Conservation (phyloP, 2,888 invertebrate genomes). For the Torymus tubicola region DNA sequence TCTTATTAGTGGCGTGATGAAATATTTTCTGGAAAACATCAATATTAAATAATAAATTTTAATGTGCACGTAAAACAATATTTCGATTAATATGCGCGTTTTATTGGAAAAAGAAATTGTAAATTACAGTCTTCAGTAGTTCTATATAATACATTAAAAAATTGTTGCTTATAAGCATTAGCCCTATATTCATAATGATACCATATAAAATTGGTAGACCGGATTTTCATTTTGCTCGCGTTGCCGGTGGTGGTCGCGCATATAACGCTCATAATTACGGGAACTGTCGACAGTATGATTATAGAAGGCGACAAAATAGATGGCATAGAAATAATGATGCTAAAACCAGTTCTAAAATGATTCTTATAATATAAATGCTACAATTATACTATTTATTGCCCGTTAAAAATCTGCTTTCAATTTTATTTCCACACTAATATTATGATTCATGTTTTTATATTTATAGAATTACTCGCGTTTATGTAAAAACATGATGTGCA, state of each 20-base stretch:
- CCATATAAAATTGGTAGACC: slow-evolving; percentile 18
- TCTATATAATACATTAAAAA: not conserved
- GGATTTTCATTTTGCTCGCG: not conserved
- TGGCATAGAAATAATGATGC: slow-evolving; percentile 30
- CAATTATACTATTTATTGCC: slow-evolving; percentile 21
- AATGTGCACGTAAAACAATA: too few species aligned
- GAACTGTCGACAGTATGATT: slow-evolving; percentile 49
- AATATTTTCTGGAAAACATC: too few species aligned
- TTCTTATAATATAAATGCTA: slow-evolving; percentile 22
- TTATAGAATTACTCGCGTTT: too few species aligned
- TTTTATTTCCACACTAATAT: too few species aligned
- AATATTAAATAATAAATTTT: too few species aligned
- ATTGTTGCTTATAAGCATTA: slow-evolving; percentile 8
- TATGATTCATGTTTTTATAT: too few species aligned
- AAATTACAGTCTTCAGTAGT: slow-evolving; percentile 17
- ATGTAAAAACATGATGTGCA: too few species aligned
- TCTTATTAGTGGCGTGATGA: too few species aligned
- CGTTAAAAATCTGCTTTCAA: too few species aligned
- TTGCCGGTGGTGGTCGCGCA: not conserved
- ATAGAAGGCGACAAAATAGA: slow-evolving; percentile 52
- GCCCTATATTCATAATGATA: slow-evolving; percentile 31
- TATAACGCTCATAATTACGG: slow-evolving; percentile 34
- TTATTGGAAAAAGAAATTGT: not conserved
- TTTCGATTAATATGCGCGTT: too few species aligned
- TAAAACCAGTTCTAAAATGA: slow-evolving; percentile 39